These are phyloP conservation scores for Microplitis mediator DNA, from an alignment of 1,140 invertebrate species.

Conservation along the genomic window DNA sequence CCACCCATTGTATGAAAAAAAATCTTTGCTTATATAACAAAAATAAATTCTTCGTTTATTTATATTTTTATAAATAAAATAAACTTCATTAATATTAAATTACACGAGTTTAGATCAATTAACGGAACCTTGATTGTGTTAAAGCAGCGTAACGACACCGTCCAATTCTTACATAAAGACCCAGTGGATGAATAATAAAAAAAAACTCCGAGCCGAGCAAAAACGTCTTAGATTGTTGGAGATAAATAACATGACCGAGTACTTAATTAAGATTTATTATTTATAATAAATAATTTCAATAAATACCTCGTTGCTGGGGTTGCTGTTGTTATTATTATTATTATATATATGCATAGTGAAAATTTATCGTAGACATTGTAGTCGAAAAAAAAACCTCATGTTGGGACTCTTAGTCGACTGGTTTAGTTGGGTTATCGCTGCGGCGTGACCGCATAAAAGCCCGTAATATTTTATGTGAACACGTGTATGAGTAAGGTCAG, in stretches of 20 bases:
- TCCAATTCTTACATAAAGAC: conserved; percentile 4
- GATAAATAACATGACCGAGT: no score
- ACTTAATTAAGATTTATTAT: no score
- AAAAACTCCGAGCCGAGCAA: background rate
- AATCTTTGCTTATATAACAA: no score
- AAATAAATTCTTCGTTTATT: no score
- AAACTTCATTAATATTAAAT: background rate
- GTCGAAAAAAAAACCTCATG: no score
- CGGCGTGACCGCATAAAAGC: conserved; percentile 36
- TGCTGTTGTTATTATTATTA: no score
- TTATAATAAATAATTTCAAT: no score
- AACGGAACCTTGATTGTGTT: conserved; percentile 33
- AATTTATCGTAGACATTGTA: no score
- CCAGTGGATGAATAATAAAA: background rate
- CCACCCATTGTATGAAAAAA: no score
- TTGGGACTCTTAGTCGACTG: background rate
- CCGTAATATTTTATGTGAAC: conserved; percentile 31
- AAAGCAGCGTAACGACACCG: conserved; percentile 30
- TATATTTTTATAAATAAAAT: background rate
- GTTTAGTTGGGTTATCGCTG: conserved; percentile 28
- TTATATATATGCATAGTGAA: no score
- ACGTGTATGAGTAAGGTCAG: conserved; percentile 36
- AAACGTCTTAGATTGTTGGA: no score
- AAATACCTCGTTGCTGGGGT: no score
- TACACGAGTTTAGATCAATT: conserved; percentile 20